Percentiles rank a stretch among this genome's conserved stretches.
These are phyloP conservation scores for Cerceris rybyensis DNA, from an alignment of 2,888 invertebrate species.

Conservation along the genomic window DNA sequence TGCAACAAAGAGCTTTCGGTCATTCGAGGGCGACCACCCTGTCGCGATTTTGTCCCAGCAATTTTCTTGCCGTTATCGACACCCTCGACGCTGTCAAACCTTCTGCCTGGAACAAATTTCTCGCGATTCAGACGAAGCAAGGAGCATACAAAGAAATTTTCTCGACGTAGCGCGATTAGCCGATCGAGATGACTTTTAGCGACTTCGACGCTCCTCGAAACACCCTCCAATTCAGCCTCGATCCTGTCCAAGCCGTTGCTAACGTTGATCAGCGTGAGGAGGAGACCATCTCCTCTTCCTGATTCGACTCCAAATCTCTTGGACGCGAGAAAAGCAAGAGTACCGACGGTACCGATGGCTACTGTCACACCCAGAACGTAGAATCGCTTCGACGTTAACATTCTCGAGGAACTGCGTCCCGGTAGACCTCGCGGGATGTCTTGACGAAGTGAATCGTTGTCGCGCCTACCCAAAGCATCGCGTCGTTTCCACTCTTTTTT, in stretches of 20 bases:
- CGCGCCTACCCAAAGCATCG: background rate
- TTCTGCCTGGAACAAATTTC: background rate
- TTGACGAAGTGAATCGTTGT: background rate
- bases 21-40: background rate
- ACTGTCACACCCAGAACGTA: conserved; percentile 59
- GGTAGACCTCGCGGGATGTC: background rate
- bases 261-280: conserved; percentile 70
- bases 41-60: background rate
- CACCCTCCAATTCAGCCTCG: conserved; percentile 67
- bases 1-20: no score
- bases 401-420: conserved; percentile 18
- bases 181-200: conserved; percentile 58
- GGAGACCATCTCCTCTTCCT: conserved; percentile 50
- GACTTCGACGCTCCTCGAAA: conserved; percentile 62
- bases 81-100: background rate
- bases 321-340: conserved; percentile 57
- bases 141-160: conserved; percentile 66
- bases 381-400: conserved; percentile 58
- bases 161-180: conserved; percentile 63
- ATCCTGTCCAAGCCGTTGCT: conserved; percentile 71
- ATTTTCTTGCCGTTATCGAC: background rate
- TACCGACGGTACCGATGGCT: conserved; percentile 47
- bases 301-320: conserved; percentile 55
- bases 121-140: conserved; percentile 52
- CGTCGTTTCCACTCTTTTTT: conserved; percentile 62